These are phyloP conservation scores for Lophochroa leadbeateri DNA, from an alignment of 2,113 vertebrate species.

Conservation along the genomic window DNA sequence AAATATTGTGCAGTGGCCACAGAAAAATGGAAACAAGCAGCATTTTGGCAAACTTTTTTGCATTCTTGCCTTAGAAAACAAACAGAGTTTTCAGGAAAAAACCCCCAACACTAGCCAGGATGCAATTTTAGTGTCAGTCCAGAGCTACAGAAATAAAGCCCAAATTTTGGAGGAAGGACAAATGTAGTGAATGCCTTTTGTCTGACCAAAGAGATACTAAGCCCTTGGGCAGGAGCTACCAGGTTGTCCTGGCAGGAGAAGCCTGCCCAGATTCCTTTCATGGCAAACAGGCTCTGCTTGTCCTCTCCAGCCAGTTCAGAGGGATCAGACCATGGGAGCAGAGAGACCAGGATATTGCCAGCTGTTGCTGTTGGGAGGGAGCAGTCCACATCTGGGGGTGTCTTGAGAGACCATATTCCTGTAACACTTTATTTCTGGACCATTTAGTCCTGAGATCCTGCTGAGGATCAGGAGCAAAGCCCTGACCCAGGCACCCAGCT, in stretches of 20 bases:
- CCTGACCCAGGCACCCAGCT: neutral
- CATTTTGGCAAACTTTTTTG: neutral
- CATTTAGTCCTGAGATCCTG: neutral
- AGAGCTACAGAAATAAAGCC: neutral
- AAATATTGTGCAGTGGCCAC: neutral
- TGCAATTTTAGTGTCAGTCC: neutral
- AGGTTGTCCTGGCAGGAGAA: neutral
- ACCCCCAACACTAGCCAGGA: neutral
- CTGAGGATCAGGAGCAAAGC: neutral
- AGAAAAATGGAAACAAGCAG: neutral
- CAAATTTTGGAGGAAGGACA: neutral
- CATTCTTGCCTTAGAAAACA: neutral
- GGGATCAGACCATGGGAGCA: neutral
- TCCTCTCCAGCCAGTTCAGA: neutral
- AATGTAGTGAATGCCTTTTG: neutral
- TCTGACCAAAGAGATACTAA: neutral
- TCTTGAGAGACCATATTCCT: neutral
- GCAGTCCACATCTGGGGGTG: fast-evolving
- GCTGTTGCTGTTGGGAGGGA: neutral
- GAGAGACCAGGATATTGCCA: neutral
- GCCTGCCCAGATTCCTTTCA: neutral
- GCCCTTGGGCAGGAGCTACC: neutral
- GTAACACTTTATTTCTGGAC: neutral
- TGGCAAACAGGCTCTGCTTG: neutral
- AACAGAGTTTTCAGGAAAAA: neutral